Evolutionary conservation across 2,888 invertebrate species (phyloP), one percentile per base, ranked within the genome.

Genomic region (Trachelus stipa): DNA sequence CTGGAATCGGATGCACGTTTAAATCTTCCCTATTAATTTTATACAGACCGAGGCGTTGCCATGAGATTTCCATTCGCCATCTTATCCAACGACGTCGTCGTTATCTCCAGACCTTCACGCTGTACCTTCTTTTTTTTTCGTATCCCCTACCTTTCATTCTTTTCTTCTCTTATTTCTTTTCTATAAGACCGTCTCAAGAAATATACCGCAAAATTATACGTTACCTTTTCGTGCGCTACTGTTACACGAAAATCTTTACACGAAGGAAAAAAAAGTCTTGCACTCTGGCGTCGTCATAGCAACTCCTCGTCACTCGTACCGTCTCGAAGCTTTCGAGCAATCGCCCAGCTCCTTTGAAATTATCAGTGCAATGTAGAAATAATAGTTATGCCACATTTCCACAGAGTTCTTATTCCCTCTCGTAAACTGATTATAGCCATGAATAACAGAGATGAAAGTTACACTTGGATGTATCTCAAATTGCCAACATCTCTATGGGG

Each of bases 1-100:
- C 77, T 83, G 86, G 87, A 87, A 88, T 88, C 88, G 83, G 85
- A 85, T 85, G 87, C 85, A 83, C 86, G 83, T 79, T 79, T 84
- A 81, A 86, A 86, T 86, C 86, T 85, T 86, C 83, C 79, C 83
- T 77, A 81, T 87, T 88, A 87, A 88, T 87, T 88, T 88, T 86
- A 88, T 88, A 85, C 85, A 83, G 84, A 84, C 85, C 85, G 83
- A 85, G 86, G 87, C 56, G 56, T 56, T 56, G 56, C 56, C 56
- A 56, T 56, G 56, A 56, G 56, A 56, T 56, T 56, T 56, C 56
- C 56, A 56, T 56, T 56, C 56, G 56, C 56, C 56, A 56, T 56
- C 56, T 23, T 56, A 56, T 56, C 56, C 56, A 23, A 15, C 56
- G 56, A 56, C 56, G 56, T 23, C 56, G 56, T 56, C 56, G 56